Evolutionary conservation across 2,888 invertebrate genomes (phyloP), one percentile per base, ranked within the genome.

Genomic region (Cotesia congregata): DNA sequence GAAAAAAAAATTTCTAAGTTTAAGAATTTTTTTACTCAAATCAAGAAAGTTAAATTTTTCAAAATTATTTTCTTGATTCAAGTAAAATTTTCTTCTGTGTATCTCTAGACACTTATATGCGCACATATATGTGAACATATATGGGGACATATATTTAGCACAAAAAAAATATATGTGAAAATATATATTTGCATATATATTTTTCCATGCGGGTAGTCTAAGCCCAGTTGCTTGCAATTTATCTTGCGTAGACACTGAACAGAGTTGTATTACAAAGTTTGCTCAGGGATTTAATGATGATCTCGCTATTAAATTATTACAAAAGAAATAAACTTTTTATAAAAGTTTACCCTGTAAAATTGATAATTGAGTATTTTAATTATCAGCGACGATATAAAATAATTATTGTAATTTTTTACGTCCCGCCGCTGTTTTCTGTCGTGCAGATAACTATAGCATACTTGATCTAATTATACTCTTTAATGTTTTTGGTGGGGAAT

Each of bases 391-490:
- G 12, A 50, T 50, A 50, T 12, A 50, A 12, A 50, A 50, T 50
- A 50, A 50, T 50, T 7, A 50, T 50, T 12, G 4, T 50, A 12
- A 50, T 12, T 50, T 50, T 50, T 50, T 62, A 39, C 12, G 9
- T 30, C 40, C 40, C 30, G 39, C 71, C 39, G 15, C 64, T 65
- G 65, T 65, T 20, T 7, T 62, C 20, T 9, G 67, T 67, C 64
- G n/a, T 72, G 41, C 39, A 17, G 72, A 50, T 50, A 50, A 50
- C 41, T 72, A 72, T 65, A 72, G 30, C 6, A 64, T 6, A 50
- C 15, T 7, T 20, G 17, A 72, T 72, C 72, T 72, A 72, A 72
- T 72, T 72, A 72, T 72, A 72, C 30, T 30, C 30, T 30, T 30
- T 64, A 17, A 64, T 12, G 5, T 17, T 17, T 38, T 5, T 39